Evolutionary conservation across 1,140 invertebrate species (phyloP), one percentile per base, ranked within the genome.

Genomic region (Drosophila lacteicornis): DNA sequence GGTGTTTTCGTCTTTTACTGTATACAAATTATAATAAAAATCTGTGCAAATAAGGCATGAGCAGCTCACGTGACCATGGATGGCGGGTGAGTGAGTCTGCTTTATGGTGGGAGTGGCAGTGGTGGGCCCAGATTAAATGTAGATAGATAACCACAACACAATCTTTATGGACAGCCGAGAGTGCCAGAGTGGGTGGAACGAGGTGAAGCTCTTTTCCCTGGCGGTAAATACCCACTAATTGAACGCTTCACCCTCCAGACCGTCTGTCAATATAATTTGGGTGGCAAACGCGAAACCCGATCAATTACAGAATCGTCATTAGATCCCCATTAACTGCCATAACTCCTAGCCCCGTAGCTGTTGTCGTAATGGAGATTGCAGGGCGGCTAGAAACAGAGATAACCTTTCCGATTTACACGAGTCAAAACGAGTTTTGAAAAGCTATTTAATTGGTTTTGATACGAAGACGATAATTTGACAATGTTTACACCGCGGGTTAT

Each of bases 1-100:
- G 56, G 40, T 73, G 69, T 74, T 51, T 49, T 60, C 56, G 38
- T n/a, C 17, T 43, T 60, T 38, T 71, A 50, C 36, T 33, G 22
- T 73, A 51, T 51, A 73, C 69, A 60, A 73, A 51, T 73, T 60
- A 60, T 71, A 67, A 60, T 55, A 55, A 30, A 71, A 71, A 71
- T 71, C 69, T 73, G 38, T 71, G 27, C 68, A 71, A 71, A 73
- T 50, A 73, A 13, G 27, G 11, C 68, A 73, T 73, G 70, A 50
- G 68, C 19, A 50, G 45, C 70, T 74, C 70, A 73, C 70, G 70
- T 74, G 70, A 56, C 53, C 47, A 38, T 50, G 13, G 30, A 11
- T 50, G 47, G 30, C 8, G 51, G 8, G 27, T 53, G 30, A 53
- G 33, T 55, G 51, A 55, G 51, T 62, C 38, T 53, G 36, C 27